Evolutionary conservation across 1,140 invertebrate species (phyloP).

Genomic region (Drosophila bipectinata): DNA sequence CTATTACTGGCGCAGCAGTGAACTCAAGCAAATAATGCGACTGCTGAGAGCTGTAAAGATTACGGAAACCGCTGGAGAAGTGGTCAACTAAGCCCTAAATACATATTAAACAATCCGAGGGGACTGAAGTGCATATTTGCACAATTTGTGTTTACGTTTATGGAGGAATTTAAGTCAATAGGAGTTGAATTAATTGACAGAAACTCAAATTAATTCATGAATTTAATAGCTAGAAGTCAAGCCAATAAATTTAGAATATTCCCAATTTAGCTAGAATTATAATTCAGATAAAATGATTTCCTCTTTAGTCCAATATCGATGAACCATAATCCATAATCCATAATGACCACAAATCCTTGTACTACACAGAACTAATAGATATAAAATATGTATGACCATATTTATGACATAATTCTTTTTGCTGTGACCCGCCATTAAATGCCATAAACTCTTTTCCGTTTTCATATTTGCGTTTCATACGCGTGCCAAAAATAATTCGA

Average conservation of each 20-base stretch:
- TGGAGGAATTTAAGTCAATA: not conserved
- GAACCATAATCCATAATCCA: not conserved
- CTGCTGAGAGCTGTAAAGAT: conserved; percentile 34
- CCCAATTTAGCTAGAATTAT: too few species aligned
- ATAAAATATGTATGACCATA: conserved; percentile 4
- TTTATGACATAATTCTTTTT: conserved; percentile 11
- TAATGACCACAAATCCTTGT: conserved; percentile 3
- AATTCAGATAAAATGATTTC: not conserved
- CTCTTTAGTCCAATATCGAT: not conserved
- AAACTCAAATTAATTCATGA: not conserved
- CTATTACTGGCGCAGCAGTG: conserved; percentile 19
- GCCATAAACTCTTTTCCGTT: conserved; percentile 30
- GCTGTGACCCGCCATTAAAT: conserved; percentile 22
- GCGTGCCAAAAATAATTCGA: conserved; percentile 52
- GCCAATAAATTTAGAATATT: too few species aligned
- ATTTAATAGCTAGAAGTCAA: too few species aligned
- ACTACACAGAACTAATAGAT: not conserved
- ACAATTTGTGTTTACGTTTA: not conserved
- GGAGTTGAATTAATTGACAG: not conserved
- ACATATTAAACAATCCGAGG: conserved; percentile 19
- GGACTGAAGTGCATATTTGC: not conserved
- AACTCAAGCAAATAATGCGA: conserved; percentile 16
- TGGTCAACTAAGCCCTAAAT: conserved; percentile 36
- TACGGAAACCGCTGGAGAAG: conserved; percentile 14
- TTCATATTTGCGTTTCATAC: conserved; percentile 54